Base-by-base conservation (phyloP, 2,797 vertebrate genomes). In the Cirrhinus mrigala region DNA sequence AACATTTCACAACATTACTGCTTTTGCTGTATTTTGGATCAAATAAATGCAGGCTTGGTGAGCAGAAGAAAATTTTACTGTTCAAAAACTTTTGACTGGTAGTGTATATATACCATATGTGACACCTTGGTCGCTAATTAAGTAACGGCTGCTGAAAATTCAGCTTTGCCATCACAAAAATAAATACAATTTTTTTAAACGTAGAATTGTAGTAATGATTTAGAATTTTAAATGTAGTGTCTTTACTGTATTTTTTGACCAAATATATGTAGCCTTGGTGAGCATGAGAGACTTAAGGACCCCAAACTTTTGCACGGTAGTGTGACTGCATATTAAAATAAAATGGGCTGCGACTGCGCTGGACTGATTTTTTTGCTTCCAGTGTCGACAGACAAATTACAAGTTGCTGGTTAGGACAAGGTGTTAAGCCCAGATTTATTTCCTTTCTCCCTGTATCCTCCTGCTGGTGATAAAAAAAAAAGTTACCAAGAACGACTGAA, bases 391-490 rank as follows among this genome's bases (percentile, higher is more conserved):
- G 56, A 62, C 12, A 60, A 73, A 73, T 82, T 29, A 3, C 50
- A 33, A 0, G 8, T 56, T 27, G 15, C 52, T 70, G 37, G 75
- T 84, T 69, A 70, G 74, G 62, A 77, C 62, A 69, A 20, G 18
- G 50, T 33, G 50, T 70, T 33, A 58, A 70, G 11, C 46, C 60
- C 58, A 76, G 33, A 81, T 81, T 70, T 0, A 69, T 68, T 81
- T 70, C 29, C 64, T 58, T 20, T 81, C 66, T 54, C 66, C 50
- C 64, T 81, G 50, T 40, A 81, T 56, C 66, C 46, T 37, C 64
- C 29, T 69, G 79, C 29, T 81, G 64, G 64, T 68, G 48, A 71
- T 81, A 22, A 58, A 69, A 68, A 58, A 69, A 68, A 22, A 71
- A 33, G 15, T 44, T 77, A 16, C 54, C 40, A 48, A 29, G 16